These are phyloP conservation scores for Labia minor DNA, from an alignment of 2,888 invertebrate species.

Conservation along the genomic window DNA sequence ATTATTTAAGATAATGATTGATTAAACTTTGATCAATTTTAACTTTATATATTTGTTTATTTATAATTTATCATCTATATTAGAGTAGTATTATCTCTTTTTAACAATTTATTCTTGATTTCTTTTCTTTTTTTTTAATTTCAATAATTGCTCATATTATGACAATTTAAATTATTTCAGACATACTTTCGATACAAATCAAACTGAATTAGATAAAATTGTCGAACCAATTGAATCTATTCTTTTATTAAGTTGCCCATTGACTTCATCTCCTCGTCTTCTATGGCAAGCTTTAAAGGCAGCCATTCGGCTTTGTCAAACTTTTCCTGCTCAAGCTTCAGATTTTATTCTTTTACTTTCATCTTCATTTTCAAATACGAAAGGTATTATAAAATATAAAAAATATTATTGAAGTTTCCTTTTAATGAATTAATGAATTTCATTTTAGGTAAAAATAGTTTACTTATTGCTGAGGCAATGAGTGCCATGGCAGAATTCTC, in stretches of 20 bases:
- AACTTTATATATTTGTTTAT: too few species aligned
- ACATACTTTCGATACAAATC: not conserved
- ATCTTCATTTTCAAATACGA: not conserved
- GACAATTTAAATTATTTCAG: not conserved
- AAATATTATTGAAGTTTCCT: too few species aligned
- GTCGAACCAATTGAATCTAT: not conserved
- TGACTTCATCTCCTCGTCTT: not conserved
- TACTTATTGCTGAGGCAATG: not conserved
- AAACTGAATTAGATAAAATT: not conserved
- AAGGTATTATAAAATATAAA: not conserved
- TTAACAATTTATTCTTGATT: not conserved
- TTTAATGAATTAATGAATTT: not conserved
- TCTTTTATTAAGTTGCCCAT: not conserved
- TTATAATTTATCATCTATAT: too few species aligned
- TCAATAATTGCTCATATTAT: too few species aligned
- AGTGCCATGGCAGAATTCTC: not conserved
- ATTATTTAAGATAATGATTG: too few species aligned
- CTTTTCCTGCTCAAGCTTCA: constrained; percentile 1
- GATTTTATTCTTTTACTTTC: not conserved
- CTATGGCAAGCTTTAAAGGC: not conserved
- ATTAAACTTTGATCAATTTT: too few species aligned
- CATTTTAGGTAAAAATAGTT: not conserved
- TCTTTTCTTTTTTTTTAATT: not conserved
- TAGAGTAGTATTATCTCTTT: not conserved
- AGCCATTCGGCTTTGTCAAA: not conserved